Base-by-base conservation (phyloP, 2,888 invertebrate species). In the Rotaria magnacalcarata region DNA sequence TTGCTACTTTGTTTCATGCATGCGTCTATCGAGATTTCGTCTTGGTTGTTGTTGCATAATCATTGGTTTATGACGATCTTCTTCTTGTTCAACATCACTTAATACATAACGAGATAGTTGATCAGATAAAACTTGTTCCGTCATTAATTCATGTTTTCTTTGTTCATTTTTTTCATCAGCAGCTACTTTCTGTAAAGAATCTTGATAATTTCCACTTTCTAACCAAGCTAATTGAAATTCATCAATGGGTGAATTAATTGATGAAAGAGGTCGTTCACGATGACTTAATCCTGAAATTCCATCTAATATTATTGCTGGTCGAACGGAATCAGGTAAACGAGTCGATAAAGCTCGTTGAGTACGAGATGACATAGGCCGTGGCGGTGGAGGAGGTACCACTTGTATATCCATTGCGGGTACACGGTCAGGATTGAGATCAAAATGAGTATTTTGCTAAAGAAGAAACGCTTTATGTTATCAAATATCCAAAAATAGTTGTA, bases 1-100 rank as follows among this genome's bases (percentile, higher is more conserved):
- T 50, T 50, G 50, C 5, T 27, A 67, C 67, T 34, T 27, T 67
- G 67, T 67, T 7, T 67, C 67, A 34, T 67, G 67, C 67, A 67
- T 67, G 24, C 67, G 67, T 67, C 67, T 41, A 67, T 67, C 67
- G 19, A 67, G 67, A 67, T 67, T 67, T 67, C 67, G 34, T 67
- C 67, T 67, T 34, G 67, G 67, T 41, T 67, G 67, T 34, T 67
- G 67, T 67, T 67, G 67, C 2, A 67, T 34, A 67, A 67, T 41
- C 5, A 34, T 16, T 19, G 80, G 80, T n/a, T 47, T 47, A 47
- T 80, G 80, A 43, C 43, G 47, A 80, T 47, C 80, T 11, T 80
- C 47, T 47, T 47, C 80, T 80, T 47, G 80, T n/a, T 80, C 80
- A 11, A 47, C 21, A n/a, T 80, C 80, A 19, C 67, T 67, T 67